Conservation (phyloP, 35 echinoderm and acorn worm genomes). For the Eucidaris tribuloides region DNA sequence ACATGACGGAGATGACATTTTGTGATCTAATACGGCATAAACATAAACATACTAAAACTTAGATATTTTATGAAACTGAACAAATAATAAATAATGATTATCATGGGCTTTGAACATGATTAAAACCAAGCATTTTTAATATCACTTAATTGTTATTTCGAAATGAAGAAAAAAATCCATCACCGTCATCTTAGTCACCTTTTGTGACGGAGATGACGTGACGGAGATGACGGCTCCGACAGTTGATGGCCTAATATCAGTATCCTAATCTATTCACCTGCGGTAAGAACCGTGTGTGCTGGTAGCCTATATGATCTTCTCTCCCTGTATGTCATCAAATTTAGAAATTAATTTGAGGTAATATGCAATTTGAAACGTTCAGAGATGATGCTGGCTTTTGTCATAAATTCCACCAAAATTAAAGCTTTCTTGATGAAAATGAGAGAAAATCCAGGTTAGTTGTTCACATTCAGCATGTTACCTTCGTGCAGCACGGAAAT, state of each 20-base stretch:
- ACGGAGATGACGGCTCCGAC: conserved; percentile 1
- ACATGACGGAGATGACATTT: conserved; percentile 15
- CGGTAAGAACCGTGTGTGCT: conserved; percentile 8
- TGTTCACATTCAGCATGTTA: no score
- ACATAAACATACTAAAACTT: not conserved
- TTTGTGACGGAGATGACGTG: not conserved
- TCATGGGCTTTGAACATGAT: not conserved
- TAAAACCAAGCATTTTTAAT: conserved; percentile 11
- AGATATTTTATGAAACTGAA: conserved; percentile 11
- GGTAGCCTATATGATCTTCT: not conserved
- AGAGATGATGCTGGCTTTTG: conserved; percentile 8
- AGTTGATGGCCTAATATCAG: not conserved
- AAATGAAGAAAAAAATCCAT: not conserved
- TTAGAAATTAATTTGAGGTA: not conserved
- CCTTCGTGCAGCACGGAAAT: no score
- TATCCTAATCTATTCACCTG: conserved; percentile 1
- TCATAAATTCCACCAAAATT: not conserved
- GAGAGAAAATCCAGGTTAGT: no score
- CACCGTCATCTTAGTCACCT: no score
- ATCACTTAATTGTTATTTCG: not conserved
- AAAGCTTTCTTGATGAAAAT: no score
- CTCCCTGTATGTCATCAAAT: not conserved
- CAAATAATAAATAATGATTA: not conserved
- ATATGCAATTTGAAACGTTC: not conserved
- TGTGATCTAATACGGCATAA: conserved; percentile 4